Percentiles rank a stretch among this genome's conserved stretches.
Conservation (phyloP, 2,797 vertebrate species). For the Poecilia picta region DNA sequence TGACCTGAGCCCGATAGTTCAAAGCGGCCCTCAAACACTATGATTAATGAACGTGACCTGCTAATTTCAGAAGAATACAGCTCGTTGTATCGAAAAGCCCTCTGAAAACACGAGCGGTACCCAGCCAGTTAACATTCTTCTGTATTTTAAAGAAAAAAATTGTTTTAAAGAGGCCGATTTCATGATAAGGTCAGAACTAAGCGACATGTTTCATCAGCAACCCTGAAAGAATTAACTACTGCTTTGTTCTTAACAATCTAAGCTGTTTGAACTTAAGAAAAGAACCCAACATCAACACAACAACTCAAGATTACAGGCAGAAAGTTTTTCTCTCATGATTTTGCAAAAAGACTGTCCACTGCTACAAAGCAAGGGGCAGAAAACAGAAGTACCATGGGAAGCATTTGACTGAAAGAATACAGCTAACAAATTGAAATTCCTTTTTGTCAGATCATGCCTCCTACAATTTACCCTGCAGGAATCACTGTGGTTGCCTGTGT, state of each 20-base stretch:
- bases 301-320: constrained; percentile 62
- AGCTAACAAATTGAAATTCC: constrained; percentile 77
- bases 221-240: constrained; percentile 59
- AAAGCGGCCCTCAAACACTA: constrained; percentile 77
- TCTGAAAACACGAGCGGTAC: constrained; percentile 61
- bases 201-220: constrained; percentile 73
- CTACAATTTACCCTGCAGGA: constrained; percentile 73
- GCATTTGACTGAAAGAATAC: constrained; percentile 70
- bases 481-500: constrained; percentile 61
- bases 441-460: constrained; percentile 80
- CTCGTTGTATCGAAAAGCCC: constrained; percentile 77
- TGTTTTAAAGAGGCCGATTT: constrained; percentile 66
- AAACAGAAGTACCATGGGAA: constrained; percentile 64
- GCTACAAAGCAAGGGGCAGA: constrained; percentile 27
- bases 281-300: constrained; percentile 63
- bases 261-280: constrained; percentile 71
- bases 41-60: constrained; percentile 84
- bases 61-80: constrained; percentile 82
- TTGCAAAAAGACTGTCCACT: constrained; percentile 54
- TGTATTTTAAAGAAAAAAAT: constrained; percentile 62
- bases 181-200: constrained; percentile 72
- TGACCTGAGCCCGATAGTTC: constrained; percentile 81
- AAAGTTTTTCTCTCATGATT: constrained; percentile 44
- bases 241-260: constrained; percentile 72
- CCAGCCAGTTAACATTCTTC: constrained; percentile 81